Evolutionary conservation across 2,797 vertebrate species (phyloP).

Genomic region (Lithobates pipiens): DNA sequence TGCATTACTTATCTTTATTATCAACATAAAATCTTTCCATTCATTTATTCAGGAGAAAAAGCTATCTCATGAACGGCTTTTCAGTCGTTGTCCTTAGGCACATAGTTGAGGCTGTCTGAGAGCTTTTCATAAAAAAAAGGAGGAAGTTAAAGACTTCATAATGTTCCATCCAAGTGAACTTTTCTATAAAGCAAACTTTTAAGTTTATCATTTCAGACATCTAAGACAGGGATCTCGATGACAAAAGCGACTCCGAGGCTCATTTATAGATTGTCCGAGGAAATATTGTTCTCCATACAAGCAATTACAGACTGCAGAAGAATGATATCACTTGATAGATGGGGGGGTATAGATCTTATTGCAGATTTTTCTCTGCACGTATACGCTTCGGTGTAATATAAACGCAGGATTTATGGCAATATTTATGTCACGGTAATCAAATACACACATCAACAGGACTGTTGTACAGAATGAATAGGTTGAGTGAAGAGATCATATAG

Average conservation of each 20-base stretch:
- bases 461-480: no score
- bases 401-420: no score
- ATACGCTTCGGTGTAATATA: no score
- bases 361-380: no score
- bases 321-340: neutral
- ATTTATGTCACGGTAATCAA: no score
- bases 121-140: slow-evolving; percentile 64
- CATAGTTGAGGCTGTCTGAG: slow-evolving; percentile 69
- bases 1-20: slow-evolving; percentile 76
- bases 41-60: slow-evolving; percentile 73
- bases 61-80: slow-evolving; percentile 71
- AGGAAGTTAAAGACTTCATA: slow-evolving; percentile 70
- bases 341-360: no score
- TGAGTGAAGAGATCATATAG: no score
- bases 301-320: slow-evolving; percentile 30
- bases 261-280: slow-evolving; percentile 26
- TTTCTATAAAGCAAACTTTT: slow-evolving; percentile 55
- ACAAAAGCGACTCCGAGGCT: slow-evolving; percentile 7
- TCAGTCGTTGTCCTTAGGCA: slow-evolving; percentile 71
- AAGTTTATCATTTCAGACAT: slow-evolving; percentile 51
- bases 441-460: no score
- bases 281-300: slow-evolving; percentile 30
- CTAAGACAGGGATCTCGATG: slow-evolving; percentile 23
- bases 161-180: slow-evolving; percentile 56
- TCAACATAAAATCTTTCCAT: slow-evolving; percentile 74